Conservation (phyloP, 2,797 vertebrate species). For the Taenioides sp. region DNA sequence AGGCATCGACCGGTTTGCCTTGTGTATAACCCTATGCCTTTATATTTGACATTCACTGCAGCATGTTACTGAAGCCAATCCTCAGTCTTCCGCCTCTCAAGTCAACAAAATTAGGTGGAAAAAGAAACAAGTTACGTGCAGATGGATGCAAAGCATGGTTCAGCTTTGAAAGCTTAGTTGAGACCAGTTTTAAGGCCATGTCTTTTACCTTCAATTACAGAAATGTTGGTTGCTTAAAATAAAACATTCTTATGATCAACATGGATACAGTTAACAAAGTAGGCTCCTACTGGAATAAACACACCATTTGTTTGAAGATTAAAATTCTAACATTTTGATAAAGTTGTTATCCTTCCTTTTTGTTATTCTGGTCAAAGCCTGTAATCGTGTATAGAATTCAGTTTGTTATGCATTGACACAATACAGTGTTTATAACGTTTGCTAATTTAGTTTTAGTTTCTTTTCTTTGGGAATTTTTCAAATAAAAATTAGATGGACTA, state of each 20-base stretch:
- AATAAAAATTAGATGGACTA: not conserved
- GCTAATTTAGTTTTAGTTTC: conserved; percentile 37
- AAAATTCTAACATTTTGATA: conserved; percentile 19
- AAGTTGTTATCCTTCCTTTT: conserved; percentile 26
- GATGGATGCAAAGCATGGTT: too few species aligned
- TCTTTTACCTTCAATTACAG: not conserved
- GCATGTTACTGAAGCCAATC: conserved; percentile 15
- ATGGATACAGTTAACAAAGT: not conserved
- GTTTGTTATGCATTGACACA: conserved; percentile 24
- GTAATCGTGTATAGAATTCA: conserved; percentile 41
- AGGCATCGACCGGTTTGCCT: conserved; percentile 22
- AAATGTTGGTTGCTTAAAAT: not conserved
- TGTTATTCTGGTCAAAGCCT: conserved; percentile 34
- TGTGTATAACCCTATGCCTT: conserved; percentile 10
- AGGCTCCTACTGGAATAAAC: not conserved
- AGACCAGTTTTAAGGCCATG: not conserved
- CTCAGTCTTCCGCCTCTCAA: not conserved
- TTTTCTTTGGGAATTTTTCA: conserved; percentile 3
- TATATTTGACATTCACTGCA: conserved; percentile 3
- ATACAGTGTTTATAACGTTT: conserved; percentile 30
- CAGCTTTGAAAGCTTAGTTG: conserved; percentile 33
- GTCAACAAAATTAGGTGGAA: conserved; percentile 26
- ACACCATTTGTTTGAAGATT: conserved; percentile 9
- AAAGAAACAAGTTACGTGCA: conserved; percentile 10
- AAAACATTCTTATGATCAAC: not conserved